These are phyloP conservation scores for Craseonycteris thonglongyai DNA, from an alignment of 2,113 vertebrate genomes.

Conservation along the genomic window DNA sequence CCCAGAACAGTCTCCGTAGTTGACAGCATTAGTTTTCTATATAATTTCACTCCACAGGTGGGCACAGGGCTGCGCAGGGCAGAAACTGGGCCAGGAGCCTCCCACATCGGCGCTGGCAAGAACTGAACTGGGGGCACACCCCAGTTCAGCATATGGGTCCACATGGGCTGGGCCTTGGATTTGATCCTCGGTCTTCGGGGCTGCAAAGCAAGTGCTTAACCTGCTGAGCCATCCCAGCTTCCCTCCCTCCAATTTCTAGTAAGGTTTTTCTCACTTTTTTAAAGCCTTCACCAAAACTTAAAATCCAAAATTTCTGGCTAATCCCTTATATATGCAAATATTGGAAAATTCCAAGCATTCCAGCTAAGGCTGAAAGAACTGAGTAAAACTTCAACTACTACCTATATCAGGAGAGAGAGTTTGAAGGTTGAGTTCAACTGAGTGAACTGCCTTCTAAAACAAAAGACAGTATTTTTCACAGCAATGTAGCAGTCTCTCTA, in stretches of 20 bases:
- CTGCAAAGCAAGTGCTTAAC: too few species aligned
- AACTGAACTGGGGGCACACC: too few species aligned
- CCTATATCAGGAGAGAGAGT: not conserved
- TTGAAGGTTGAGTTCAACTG: not conserved
- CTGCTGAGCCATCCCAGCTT: too few species aligned
- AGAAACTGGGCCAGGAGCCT: too few species aligned
- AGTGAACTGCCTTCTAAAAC: not conserved
- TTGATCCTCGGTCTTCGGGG: too few species aligned
- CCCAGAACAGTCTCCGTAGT: too few species aligned
- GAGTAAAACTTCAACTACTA: not conserved
- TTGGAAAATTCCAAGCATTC: not conserved
- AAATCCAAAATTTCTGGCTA: not conserved
- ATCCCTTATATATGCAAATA: not conserved
- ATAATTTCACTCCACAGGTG: too few species aligned
- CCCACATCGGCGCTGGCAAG: too few species aligned
- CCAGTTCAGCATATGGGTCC: too few species aligned
- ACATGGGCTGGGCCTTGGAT: too few species aligned
- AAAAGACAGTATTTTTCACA: not conserved
- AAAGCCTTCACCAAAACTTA: not conserved
- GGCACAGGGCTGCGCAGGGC: too few species aligned
- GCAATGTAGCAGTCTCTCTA: not conserved
- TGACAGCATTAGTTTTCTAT: too few species aligned
- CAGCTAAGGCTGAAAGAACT: not conserved
- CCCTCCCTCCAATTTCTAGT: not conserved
- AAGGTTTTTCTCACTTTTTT: not conserved